These are phyloP conservation scores for Hylyphantes graminicola DNA, from an alignment of 1,140 invertebrate species.

Conservation along the genomic window DNA sequence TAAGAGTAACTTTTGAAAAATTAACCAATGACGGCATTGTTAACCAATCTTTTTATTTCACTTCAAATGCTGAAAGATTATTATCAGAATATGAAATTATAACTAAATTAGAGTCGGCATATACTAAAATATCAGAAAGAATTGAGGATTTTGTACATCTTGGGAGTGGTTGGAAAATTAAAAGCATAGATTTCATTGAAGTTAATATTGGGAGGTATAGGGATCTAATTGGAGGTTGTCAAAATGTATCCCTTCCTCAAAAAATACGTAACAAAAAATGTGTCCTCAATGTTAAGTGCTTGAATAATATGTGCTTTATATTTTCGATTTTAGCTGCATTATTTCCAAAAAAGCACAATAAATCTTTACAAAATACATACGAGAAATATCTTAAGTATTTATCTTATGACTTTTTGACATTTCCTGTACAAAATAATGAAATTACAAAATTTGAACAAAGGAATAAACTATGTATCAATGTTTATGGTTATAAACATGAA, in stretches of 20 bases:
- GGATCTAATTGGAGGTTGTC: constrained; percentile 6
- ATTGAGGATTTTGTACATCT: constrained; percentile 18
- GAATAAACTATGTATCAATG: constrained; percentile 22
- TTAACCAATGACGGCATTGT: background rate
- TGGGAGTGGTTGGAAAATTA: constrained; percentile 20
- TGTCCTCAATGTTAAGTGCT: constrained; percentile 5
- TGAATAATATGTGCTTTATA: constrained; percentile 27
- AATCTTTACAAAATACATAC: background rate
- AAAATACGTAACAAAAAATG: constrained; percentile 29
- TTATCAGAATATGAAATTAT: constrained; percentile 9
- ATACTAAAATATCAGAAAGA: background rate
- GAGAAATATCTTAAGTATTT: constrained; percentile 15
- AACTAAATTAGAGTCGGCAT: background rate
- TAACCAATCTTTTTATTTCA: constrained; percentile 15
- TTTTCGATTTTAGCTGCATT: background rate
- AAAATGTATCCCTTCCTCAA: background rate
- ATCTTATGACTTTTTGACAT: constrained; percentile 5
- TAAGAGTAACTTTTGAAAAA: constrained; percentile 6
- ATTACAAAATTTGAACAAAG: constrained; percentile 18
- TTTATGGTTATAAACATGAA: constrained; percentile 22
- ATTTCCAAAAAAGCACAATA: constrained; percentile 18
- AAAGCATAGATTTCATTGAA: constrained; percentile 27
- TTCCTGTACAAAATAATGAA: constrained; percentile 10
- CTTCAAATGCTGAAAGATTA: constrained; percentile 6
- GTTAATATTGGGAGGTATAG: constrained; percentile 22